Conservation (phyloP, 2,113 vertebrate genomes). For the Silurus meridionalis region DNA sequence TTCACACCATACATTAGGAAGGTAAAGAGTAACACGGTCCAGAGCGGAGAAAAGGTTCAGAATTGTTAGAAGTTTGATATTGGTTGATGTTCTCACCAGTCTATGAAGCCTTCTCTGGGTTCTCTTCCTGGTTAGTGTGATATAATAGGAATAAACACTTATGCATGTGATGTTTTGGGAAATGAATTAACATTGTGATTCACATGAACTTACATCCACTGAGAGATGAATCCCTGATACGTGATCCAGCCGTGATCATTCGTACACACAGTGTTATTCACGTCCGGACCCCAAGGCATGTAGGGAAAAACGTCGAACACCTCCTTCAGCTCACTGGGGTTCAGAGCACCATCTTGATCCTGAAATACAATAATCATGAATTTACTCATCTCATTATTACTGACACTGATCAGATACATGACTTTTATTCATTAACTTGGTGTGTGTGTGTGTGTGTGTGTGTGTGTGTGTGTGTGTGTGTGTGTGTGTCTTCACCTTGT, state of each 20-base stretch:
- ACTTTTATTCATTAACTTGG: neutral
- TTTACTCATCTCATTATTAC: neutral
- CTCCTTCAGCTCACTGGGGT: conserved; percentile 88
- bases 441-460: neutral
- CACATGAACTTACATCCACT: conserved; percentile 89
- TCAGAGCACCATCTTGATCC: conserved; percentile 95
- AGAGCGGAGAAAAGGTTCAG: neutral
- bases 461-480: neutral
- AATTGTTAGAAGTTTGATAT: too few species aligned
- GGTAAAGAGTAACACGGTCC: neutral
- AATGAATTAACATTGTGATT: neutral
- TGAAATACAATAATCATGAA: conserved; percentile 61
- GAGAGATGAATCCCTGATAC: conserved; percentile 96
- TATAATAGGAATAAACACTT: neutral
- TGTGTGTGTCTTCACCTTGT: conserved; percentile 78
- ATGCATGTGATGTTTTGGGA: neutral
- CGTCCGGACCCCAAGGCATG: conserved; percentile 95
- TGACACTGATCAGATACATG: neutral
- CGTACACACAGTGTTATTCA: conserved; percentile 93
- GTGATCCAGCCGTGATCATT: conserved; percentile 96
- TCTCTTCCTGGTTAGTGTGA: too few species aligned
- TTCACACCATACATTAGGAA: neutral
- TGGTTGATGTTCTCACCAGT: too few species aligned
- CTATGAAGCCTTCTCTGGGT: too few species aligned
- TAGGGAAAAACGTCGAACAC: conserved; percentile 96